A percentile compares a stretch with the other conserved stretches of the same genome.
These are phyloP conservation scores for Tupaia chinensis DNA, from an alignment of 2,113 vertebrate genomes.

Conservation along the genomic window DNA sequence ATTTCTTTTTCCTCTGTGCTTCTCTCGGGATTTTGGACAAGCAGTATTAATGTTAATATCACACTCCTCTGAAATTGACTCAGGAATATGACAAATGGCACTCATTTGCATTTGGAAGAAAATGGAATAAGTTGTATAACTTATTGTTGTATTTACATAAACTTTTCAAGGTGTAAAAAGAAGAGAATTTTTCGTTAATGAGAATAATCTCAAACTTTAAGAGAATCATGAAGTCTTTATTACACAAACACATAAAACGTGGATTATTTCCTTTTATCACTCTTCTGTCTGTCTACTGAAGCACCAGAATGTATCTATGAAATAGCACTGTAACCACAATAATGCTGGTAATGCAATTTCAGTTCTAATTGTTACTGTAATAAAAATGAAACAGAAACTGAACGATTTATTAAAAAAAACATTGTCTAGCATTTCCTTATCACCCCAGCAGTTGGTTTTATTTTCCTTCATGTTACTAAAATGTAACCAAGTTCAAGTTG, in stretches of 20 bases:
- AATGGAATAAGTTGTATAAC: neutral
- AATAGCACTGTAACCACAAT: neutral
- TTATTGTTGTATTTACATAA: neutral
- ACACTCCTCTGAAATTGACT: neutral
- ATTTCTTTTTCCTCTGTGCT: too few species aligned
- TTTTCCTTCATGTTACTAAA: slow-evolving; percentile 26
- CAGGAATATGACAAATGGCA: neutral
- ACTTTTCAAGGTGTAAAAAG: slow-evolving; percentile 22
- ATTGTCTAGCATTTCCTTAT: neutral
- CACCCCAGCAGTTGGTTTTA: neutral
- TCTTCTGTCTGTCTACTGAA: neutral
- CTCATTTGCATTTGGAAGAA: neutral
- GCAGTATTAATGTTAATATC: neutral
- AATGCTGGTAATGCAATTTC: neutral
- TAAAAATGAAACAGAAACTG: neutral
- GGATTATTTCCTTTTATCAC: slow-evolving; percentile 22
- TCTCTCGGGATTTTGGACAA: too few species aligned
- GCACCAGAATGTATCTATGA: neutral
- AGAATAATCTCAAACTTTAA: slow-evolving; percentile 42
- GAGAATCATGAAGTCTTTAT: neutral
- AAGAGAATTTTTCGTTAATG: slow-evolving; percentile 43
- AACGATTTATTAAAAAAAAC: neutral
- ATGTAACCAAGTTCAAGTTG: neutral
- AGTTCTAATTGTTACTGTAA: slow-evolving; percentile 48
- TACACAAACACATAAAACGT: neutral